phyloP scores from a whole-genome alignment of 1,140 invertebrate species.

The Drosophila grimshawi region DNA sequence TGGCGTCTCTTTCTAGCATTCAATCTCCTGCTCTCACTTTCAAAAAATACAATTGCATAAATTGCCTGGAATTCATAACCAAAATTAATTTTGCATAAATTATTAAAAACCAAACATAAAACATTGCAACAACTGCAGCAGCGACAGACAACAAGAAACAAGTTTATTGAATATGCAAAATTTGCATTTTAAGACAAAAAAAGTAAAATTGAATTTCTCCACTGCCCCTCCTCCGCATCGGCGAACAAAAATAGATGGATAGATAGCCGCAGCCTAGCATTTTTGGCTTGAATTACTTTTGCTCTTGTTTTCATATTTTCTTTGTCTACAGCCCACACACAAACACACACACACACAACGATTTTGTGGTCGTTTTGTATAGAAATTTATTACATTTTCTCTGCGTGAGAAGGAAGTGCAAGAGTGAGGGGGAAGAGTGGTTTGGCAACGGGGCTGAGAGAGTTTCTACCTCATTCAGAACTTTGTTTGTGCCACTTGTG shows the following conservation, averaged over 20 bases:
- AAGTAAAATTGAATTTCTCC: slow-evolving; percentile 16
- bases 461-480: slow-evolving; percentile 51
- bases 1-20: no score
- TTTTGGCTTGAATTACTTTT: slow-evolving; percentile 49
- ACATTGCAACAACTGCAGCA: slow-evolving; percentile 48
- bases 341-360: slow-evolving; percentile 31
- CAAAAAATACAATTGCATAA: slow-evolving; percentile 23
- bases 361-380: slow-evolving; percentile 76
- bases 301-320: slow-evolving; percentile 72
- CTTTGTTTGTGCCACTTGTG: slow-evolving; percentile 54
- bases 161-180: slow-evolving; percentile 75
- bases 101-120: slow-evolving; percentile 47
- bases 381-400: slow-evolving; percentile 78
- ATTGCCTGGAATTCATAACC: slow-evolving; percentile 51
- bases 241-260: slow-evolving; percentile 50
- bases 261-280: slow-evolving; percentile 52
- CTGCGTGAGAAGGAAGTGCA: slow-evolving; percentile 20
- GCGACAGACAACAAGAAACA: slow-evolving; percentile 46
- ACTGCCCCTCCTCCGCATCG: not conserved
- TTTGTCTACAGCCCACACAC: slow-evolving; percentile 59
- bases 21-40: not conserved
- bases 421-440: not conserved
- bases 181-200: slow-evolving; percentile 39
- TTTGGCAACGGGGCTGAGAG: slow-evolving; percentile 12
- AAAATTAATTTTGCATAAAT: slow-evolving; percentile 56